Percentiles rank a stretch among this genome's conserved stretches.
These are phyloP conservation scores for Patagioenas fasciata DNA, from an alignment of 2,113 vertebrate genomes.

Conservation along the genomic window DNA sequence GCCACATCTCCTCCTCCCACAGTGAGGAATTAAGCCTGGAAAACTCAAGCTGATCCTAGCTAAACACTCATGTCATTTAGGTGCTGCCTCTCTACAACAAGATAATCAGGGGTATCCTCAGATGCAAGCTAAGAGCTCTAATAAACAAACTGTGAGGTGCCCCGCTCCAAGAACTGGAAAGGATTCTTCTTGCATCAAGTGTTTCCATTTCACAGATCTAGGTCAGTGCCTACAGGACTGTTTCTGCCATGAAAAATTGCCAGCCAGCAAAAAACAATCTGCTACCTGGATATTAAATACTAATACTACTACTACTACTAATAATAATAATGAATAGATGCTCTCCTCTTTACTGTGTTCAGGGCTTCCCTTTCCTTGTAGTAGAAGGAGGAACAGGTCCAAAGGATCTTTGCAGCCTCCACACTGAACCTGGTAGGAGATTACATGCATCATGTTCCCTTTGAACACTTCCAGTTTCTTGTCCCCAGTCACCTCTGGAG, in stretches of 20 bases:
- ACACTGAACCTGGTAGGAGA: background rate
- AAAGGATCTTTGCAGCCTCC: background rate
- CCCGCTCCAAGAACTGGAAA: background rate
- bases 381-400: background rate
- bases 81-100: background rate
- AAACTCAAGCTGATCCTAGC: background rate
- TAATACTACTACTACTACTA: too few species aligned
- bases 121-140: background rate
- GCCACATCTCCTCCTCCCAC: background rate
- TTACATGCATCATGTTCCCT: rapidly evolving
- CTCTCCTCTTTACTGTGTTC: background rate
- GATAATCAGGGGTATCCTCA: background rate
- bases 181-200: background rate
- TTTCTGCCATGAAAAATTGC: background rate
- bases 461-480: background rate
- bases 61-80: background rate
- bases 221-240: background rate
- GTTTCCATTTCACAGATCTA: background rate
- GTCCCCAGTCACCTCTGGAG: too few species aligned
- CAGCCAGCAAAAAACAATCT: too few species aligned
- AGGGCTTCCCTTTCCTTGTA: background rate
- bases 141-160: background rate
- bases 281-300: background rate
- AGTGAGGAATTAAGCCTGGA: background rate
- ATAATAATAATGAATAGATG: background rate